Evolutionary conservation across 2,888 invertebrate genomes (phyloP).

Genomic region (Trachelus tabidus): DNA sequence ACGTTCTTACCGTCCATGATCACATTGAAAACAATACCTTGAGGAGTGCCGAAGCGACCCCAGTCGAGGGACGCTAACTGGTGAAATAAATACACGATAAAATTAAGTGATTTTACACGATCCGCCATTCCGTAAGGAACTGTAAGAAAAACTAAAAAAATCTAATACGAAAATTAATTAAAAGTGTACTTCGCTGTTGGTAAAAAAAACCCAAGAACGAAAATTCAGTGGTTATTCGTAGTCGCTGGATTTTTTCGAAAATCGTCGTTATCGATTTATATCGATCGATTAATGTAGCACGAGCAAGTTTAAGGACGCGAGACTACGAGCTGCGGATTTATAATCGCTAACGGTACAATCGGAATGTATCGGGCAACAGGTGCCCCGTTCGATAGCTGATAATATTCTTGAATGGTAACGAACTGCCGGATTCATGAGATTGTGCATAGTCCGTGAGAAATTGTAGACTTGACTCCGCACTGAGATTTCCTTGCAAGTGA

Average conservation of each 20-base stretch:
- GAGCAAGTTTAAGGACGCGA: constrained; percentile 2
- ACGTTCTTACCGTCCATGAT: neutral
- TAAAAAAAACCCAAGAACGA: neutral
- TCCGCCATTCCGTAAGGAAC: neutral
- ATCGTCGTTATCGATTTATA: neutral
- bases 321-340: constrained; percentile 33
- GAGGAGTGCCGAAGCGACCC: neutral
- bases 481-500: neutral
- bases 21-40: neutral
- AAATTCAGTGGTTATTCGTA: neutral
- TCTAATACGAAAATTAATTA: neutral
- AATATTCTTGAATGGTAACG: neutral
- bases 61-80: neutral
- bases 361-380: constrained; percentile 27
- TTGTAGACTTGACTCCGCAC: neutral
- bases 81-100: neutral
- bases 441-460: neutral
- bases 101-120: neutral
- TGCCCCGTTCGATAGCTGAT: neutral
- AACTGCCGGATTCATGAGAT: neutral
- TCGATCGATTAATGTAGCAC: neutral
- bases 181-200: neutral
- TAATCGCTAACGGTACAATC: constrained; percentile 39
- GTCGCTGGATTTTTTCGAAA: neutral
- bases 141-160: neutral